Conservation (phyloP, 2,888 invertebrate species). For the Baccha elongata region DNA sequence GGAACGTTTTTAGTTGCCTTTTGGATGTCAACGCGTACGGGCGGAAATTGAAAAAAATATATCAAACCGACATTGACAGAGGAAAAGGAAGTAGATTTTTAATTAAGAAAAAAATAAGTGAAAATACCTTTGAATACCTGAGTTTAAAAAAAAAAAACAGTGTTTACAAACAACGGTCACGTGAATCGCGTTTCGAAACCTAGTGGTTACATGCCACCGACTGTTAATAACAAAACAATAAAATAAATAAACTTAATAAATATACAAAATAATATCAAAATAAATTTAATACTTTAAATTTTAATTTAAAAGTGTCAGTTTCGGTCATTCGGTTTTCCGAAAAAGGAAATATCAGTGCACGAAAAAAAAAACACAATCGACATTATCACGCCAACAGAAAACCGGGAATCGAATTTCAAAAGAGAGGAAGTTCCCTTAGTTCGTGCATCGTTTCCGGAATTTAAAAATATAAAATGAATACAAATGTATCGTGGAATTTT, state of each 20-base stretch:
- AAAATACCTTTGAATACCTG: slow-evolving; percentile 8
- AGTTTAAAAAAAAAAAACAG: slow-evolving; percentile 17
- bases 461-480: slow-evolving; percentile 19
- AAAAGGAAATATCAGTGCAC: slow-evolving; percentile 79
- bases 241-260: neutral
- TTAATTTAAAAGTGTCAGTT: slow-evolving; percentile 23
- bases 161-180: slow-evolving; percentile 67
- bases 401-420: slow-evolving; percentile 81
- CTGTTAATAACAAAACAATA: slow-evolving; percentile 1
- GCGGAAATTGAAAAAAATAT: slow-evolving; percentile 63
- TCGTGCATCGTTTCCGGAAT: slow-evolving; percentile 30
- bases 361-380: slow-evolving; percentile 69
- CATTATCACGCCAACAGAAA: slow-evolving; percentile 46
- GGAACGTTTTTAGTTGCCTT: slow-evolving; percentile 81
- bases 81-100: slow-evolving; percentile 5
- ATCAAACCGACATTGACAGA: slow-evolving; percentile 1
- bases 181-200: slow-evolving; percentile 32
- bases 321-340: slow-evolving; percentile 73
- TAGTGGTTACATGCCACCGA: neutral
- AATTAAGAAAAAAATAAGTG: slow-evolving; percentile 13
- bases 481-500: neutral
- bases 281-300: neutral
- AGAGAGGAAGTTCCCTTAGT: slow-evolving; percentile 67
- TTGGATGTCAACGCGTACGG: slow-evolving; percentile 81
- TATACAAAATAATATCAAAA: neutral